Evolutionary conservation across 2,113 vertebrate species (phyloP).

Genomic region (Tetrao urogallus): DNA sequence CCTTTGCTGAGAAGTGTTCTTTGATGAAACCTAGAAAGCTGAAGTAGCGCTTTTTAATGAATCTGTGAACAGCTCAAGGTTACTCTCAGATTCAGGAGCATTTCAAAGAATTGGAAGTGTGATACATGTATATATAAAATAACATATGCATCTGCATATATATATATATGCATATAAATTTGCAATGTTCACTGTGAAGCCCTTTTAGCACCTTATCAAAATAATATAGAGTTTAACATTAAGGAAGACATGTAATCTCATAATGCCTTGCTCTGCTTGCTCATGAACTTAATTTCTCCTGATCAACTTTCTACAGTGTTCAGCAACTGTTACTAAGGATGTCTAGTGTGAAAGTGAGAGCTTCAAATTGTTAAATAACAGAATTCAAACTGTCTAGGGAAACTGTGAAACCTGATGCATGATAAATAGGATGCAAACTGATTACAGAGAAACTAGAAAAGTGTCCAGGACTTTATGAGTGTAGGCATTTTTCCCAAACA

Average conservation of each 20-base stretch:
- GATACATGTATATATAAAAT: accelerated
- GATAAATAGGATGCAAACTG: constrained; percentile 29
- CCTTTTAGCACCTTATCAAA: neutral
- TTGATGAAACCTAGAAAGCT: neutral
- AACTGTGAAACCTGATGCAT: constrained; percentile 29
- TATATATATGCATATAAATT: accelerated
- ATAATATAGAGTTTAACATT: neutral
- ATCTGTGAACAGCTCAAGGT: neutral
- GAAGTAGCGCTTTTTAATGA: neutral
- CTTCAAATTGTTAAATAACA: neutral
- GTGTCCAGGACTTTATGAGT: neutral
- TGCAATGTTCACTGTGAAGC: neutral
- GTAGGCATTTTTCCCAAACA: constrained; percentile 1
- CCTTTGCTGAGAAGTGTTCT: neutral
- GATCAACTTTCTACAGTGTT: neutral
- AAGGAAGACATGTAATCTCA: neutral
- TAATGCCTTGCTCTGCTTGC: neutral
- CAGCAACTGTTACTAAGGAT: neutral
- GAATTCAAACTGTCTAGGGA: neutral
- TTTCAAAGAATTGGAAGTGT: neutral
- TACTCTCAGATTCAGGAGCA: neutral
- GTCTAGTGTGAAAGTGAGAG: neutral
- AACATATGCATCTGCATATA: neutral
- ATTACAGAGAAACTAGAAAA: constrained; percentile 43
- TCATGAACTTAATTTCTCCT: neutral